Evolutionary conservation across 2,888 invertebrate genomes (phyloP).

Genomic region (Phymatocera aterrima): DNA sequence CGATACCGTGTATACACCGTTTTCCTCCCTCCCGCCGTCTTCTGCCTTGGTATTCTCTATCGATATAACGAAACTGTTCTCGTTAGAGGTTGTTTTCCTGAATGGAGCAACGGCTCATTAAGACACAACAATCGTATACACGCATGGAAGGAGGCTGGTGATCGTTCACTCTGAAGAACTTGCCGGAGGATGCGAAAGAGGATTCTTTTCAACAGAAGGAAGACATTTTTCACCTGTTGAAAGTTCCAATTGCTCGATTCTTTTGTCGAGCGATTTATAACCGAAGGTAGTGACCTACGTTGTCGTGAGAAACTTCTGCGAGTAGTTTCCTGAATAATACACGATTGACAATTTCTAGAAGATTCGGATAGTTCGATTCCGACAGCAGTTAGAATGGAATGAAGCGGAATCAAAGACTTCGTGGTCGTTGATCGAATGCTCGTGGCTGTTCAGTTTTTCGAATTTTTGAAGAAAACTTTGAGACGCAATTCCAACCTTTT

Average conservation of each 20-base stretch:
- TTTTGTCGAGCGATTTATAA: slow-evolving; percentile 7
- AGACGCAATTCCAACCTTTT: not conserved
- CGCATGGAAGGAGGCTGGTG: slow-evolving; percentile 4
- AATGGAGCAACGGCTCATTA: slow-evolving; percentile 46
- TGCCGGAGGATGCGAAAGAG: not conserved
- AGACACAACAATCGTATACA: slow-evolving; percentile 15
- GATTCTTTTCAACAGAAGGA: slow-evolving; percentile 48
- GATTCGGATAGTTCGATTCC: not conserved
- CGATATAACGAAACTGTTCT: slow-evolving; percentile 10
- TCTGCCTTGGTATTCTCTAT: no score
- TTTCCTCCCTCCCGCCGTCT: not conserved
- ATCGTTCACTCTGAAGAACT: slow-evolving; percentile 13
- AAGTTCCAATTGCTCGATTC: slow-evolving; percentile 54
- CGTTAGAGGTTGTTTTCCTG: slow-evolving; percentile 43
- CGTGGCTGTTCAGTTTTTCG: not conserved
- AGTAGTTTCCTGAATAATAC: not conserved
- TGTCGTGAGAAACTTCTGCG: not conserved
- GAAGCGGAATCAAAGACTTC: no score
- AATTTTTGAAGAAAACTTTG: not conserved
- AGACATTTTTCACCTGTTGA: slow-evolving; percentile 64
- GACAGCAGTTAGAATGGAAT: not conserved
- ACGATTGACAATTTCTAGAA: not conserved
- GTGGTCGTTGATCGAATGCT: not conserved
- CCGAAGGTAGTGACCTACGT: not conserved
- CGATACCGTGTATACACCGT: no score